A percentile compares a stretch with the other conserved stretches of the same genome.
These are phyloP conservation scores for Himalopsyche phryganea DNA, from an alignment of 1,140 invertebrate species.

Conservation along the genomic window DNA sequence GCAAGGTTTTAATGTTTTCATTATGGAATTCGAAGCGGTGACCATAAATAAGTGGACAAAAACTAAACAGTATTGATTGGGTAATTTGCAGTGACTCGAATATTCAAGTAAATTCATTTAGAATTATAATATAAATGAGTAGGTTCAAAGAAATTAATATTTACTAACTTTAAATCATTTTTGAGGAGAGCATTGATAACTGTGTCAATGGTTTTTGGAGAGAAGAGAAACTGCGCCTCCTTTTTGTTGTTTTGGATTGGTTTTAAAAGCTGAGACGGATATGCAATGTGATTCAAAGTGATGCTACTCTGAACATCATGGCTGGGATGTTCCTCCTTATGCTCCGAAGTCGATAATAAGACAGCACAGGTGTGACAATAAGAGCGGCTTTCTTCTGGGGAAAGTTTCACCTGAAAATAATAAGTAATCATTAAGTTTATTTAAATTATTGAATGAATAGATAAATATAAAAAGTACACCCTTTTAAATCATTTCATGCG, in stretches of 20 bases:
- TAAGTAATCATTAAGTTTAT: too few species aligned
- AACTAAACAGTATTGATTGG: too few species aligned
- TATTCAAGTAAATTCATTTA: too few species aligned
- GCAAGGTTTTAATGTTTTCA: too few species aligned
- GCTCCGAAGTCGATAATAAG: conserved; percentile 50
- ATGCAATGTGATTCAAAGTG: conserved; percentile 48
- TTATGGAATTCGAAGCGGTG: too few species aligned
- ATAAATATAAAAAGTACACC: too few species aligned
- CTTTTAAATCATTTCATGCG: too few species aligned
- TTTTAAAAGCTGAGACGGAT: conserved; percentile 59
- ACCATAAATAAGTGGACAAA: too few species aligned
- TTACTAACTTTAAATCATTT: conserved; percentile 48
- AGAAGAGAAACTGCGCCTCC: conserved; percentile 75
- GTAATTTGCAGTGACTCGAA: too few species aligned
- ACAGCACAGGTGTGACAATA: conserved; percentile 65
- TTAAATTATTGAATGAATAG: too few species aligned
- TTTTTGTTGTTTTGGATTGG: conserved; percentile 63
- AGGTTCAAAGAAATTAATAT: conserved; percentile 5
- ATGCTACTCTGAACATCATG: conserved; percentile 50
- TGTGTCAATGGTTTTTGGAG: conserved; percentile 45
- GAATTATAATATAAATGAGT: too few species aligned
- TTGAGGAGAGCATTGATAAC: conserved; percentile 53
- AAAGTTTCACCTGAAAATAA: conserved; percentile 42
- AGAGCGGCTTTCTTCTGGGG: conserved; percentile 43
- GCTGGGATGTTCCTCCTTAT: conserved; percentile 46